Evolutionary conservation across 37 sponge, comb jelly and placozoan genomes (phyloP), one percentile per base, ranked within the genome.

Genomic region (Mnemiopsis leidyi): DNA sequence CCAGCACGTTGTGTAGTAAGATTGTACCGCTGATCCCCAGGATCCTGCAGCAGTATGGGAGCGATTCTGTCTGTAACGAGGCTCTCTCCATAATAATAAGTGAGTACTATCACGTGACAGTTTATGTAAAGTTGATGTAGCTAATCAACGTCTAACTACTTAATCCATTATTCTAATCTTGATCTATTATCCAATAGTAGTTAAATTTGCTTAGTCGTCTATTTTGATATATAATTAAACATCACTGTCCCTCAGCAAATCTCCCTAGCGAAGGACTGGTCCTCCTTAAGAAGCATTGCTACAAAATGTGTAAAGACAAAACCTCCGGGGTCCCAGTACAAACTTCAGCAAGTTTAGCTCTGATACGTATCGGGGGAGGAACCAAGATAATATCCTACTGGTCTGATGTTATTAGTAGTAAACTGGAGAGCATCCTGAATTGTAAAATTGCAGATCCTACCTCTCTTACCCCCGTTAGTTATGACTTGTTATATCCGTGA

Each of bases 31-130:
- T 31, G 3, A 1, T 79, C 38, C 82, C 82, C 38, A 3, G 35
- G 34, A 23, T 79, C 16, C 37, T 79, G 82, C 16, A 29, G 7
- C 35, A 23, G 7, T 79, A 26, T 32, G 34, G 28, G 26, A 20
- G 36, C 1, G 82, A 79, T 79, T 23, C 37, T 7, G 38, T 31
- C 7, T 79, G 82, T 34, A 35, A 34, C 35, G 82, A 79, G 37
- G 82, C 82, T 35, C 35, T 79, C 28, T 79, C 82, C 7, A 2
- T 79, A 35, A 79, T 79, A 21, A 79, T 79, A 79, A 23, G 82
- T 79, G 82, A 34, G 82, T 32, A 5, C 23, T 24, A 73, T 73
- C 7, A 13, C 20, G 13, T 13, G 68, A 21, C 68, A n/a, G n/a
- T n/a, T n/a, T n/a, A n/a, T n/a, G n/a, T n/a, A n/a, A n/a, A n/a